Evolutionary conservation across 2,888 invertebrate genomes (phyloP).

Genomic region (Scaeva pyrastri): DNA sequence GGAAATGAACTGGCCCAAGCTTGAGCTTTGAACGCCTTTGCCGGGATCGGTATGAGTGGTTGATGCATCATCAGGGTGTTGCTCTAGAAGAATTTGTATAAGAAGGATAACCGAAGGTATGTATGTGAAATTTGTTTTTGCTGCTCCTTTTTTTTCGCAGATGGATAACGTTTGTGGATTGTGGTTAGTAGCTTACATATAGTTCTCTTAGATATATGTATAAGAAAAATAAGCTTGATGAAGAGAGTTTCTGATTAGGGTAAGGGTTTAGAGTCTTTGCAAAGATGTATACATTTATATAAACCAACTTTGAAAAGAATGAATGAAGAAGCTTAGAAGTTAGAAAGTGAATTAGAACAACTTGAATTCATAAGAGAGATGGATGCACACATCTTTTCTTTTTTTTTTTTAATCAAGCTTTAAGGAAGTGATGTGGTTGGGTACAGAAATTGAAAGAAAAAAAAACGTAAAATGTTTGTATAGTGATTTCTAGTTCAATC

Average conservation of each 20-base stretch:
- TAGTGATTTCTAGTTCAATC: not conserved
- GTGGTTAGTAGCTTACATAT: conserved; percentile 33
- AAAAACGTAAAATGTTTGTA: not conserved
- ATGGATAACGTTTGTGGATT: conserved; percentile 58
- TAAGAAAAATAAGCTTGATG: conserved; percentile 52
- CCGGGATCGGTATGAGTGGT: conserved; percentile 16
- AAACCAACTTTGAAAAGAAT: not conserved
- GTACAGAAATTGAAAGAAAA: not conserved
- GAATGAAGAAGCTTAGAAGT: conserved; percentile 19
- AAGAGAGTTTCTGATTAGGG: conserved; percentile 38
- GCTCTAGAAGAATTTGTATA: conserved; percentile 25
- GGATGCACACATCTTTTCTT: too few species aligned
- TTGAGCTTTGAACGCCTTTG: not conserved
- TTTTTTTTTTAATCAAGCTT: not conserved
- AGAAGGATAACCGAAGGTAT: too few species aligned
- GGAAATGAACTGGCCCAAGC: conserved; percentile 56
- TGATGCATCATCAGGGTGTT: conserved; percentile 24
- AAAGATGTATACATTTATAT: not conserved
- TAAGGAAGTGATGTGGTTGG: conserved; percentile 1
- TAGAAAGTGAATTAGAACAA: conserved; percentile 60
- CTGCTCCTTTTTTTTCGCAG: conserved; percentile 46
- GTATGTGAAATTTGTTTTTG: conserved; percentile 49
- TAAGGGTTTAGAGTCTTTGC: conserved; percentile 34
- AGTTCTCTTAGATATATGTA: too few species aligned
- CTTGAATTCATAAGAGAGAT: conserved; percentile 8